Percentiles rank a stretch among this genome's conserved stretches.
These are phyloP conservation scores for Salvelinus alpinus DNA, from an alignment of 2,113 vertebrate genomes.

Conservation along the genomic window DNA sequence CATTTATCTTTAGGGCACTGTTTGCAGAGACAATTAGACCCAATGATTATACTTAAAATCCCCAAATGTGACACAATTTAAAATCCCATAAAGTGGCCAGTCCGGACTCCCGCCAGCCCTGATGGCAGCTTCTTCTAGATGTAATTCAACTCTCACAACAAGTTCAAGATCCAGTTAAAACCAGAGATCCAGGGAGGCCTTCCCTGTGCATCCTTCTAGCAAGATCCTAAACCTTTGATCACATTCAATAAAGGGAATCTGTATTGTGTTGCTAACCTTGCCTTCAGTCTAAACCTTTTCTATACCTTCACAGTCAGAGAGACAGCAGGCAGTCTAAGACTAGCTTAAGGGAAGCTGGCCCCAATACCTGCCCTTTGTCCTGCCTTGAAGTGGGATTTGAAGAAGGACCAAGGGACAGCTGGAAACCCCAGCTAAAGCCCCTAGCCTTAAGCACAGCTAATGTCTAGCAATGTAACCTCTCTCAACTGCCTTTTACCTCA, in stretches of 20 bases:
- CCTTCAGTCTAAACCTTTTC: constrained; percentile 37
- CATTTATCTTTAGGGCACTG: neutral
- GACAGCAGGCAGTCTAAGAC: neutral
- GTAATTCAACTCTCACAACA: neutral
- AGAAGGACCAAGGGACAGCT: neutral
- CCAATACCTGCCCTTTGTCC: constrained; percentile 12
- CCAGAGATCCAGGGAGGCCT: neutral
- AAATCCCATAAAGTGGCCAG: too few relatives aligned
- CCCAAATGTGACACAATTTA: too few relatives aligned
- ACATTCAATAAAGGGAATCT: neutral
- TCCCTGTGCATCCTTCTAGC: neutral
- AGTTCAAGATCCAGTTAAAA: neutral
- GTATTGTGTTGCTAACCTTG: neutral
- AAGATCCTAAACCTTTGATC: too few relatives aligned
- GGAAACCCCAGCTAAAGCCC: constrained; percentile 26
- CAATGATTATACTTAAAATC: neutral
- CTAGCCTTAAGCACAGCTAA: constrained; percentile 41
- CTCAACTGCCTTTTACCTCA: constrained; percentile 22
- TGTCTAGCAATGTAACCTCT: constrained; percentile 30
- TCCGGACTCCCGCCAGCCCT: neutral
- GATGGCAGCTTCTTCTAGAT: too few relatives aligned
- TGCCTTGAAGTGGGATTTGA: constrained; percentile 11
- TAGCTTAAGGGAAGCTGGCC: neutral
- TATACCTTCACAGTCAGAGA: neutral
- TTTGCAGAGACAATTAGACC: neutral